Base-by-base conservation (phyloP, 2,113 vertebrate genomes). In the Charina bottae region DNA sequence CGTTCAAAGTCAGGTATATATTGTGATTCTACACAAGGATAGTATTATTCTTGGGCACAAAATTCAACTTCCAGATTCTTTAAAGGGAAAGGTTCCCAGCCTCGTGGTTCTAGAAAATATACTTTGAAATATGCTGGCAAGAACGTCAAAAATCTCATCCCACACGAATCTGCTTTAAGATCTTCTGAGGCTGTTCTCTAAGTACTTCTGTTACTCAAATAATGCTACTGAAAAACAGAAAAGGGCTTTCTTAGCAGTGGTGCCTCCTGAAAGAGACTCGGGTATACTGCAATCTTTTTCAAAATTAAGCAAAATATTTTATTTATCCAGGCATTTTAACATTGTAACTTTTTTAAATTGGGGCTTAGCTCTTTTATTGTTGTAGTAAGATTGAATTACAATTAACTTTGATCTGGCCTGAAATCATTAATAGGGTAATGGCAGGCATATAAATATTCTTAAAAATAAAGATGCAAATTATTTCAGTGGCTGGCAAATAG, bases 171-270 rank as follows among this genome's bases (percentile, higher is more conserved):
- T 59, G 86, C 55, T 37, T 87, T 58, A 87, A 58, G 33, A 59
- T 24, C 33, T 87, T 87, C 86, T 87, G 55, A 87, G 56, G n/a
- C 86, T 58, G n/a, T 87, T 59, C 56, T 87, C 33, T 56, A 87
- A 24, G 56, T 33, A 12, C 55, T 12, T 87, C 55, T 37, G 33
- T 87, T 87, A 58, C 37, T 37, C 54, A 56, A 33, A 33, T 88
- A 64, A 88, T 86, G 53, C 24, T 26, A 86, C 12, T 86, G 85
- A n/a, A 55, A 54, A 86, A 54, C 21, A 37, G 7, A 33, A 37
- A 59, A 21, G 56, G 55, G 33, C 33, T 37, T 37, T 37, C 86
- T 42, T 37, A 59, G 56, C 33, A 78, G 33, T 33, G 28, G 33
- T 37, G 37, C 5, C 56, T 49, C 83, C 37, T 85, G 54, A 53